Base-by-base conservation (phyloP, 2,113 vertebrate genomes). In the Galemys pyrenaicus region DNA sequence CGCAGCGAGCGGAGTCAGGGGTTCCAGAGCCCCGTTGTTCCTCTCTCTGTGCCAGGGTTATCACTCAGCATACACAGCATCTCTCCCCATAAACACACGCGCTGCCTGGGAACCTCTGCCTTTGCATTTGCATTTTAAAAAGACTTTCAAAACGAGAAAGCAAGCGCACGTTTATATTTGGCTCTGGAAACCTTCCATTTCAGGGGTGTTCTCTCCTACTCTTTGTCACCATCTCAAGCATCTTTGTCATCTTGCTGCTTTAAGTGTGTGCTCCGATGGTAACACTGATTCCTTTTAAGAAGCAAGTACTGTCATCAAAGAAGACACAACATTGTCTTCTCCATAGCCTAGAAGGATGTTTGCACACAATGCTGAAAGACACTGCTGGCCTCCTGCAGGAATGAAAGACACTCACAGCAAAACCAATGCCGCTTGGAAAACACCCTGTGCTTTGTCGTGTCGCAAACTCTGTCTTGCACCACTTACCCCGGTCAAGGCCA, bases 401-500 rank as follows among this genome's bases (percentile, higher is more conserved):
- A 75, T 90, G 89, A 93, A 95, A 86, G 82, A 95, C 56, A 41
- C 77, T 92, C 71, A 79, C 3, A 67, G 58, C 7, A 81, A 26
- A 96, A 91, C 91, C 94, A 81, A 68, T 8, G 73, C 26, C 96
- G 30, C 86, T 97, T 94, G 94, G 79, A 94, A 97, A 93, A 65
- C n/a, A 64, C 44, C 74, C 65, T 51, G 89, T 92, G 68, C 97
- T 96, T 97, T 65, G 92, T 92, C 89, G 96, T 96, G 83, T 96
- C 95, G 82, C 86, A 85, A 98, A 96, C 80, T 97, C 84, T 95
- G 44, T 77, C 85, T 75, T 97, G 93, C 97, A 87, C 85, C 80
- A 97, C 95, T 98, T 97, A 96, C 26, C 26, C n/a, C 86, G 97
- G 92, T 97, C 74, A 97, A 96, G 92, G 70, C 80, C 91, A 96